Evolutionary conservation across 2,797 vertebrate genomes (phyloP).

Genomic region (Bovichtus diacanthus): DNA sequence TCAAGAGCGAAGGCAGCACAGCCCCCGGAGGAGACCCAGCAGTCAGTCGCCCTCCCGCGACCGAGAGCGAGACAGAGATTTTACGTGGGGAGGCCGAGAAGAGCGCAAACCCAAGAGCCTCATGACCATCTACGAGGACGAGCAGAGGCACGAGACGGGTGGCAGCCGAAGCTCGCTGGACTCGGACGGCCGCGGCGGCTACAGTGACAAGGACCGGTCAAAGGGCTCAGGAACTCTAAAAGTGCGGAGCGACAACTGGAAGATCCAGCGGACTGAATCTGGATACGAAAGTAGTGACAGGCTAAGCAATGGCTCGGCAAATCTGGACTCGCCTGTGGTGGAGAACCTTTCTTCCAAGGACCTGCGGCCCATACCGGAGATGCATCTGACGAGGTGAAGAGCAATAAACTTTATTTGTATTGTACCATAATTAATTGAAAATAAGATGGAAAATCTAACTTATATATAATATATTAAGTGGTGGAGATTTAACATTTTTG

Average conservation of each 20-base stretch:
- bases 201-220: conserved; percentile 83
- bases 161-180: conserved; percentile 91
- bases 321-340: conserved; percentile 88
- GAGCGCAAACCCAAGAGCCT: conserved; percentile 90
- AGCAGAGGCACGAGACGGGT: conserved; percentile 88
- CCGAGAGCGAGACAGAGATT: conserved; percentile 66
- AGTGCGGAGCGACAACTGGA: conserved; percentile 88
- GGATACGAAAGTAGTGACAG: conserved; percentile 96
- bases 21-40: conserved; percentile 82
- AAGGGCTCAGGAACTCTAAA: conserved; percentile 82
- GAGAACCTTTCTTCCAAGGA: conserved; percentile 84
- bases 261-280: conserved; percentile 93
- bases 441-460: too few species aligned
- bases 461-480: too few species aligned
- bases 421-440: too few species aligned
- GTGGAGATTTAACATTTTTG: too few species aligned
- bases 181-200: conserved; percentile 84
- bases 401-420: too few species aligned
- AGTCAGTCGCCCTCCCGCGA: conserved; percentile 71
- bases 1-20: conserved; percentile 83
- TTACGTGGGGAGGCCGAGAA: conserved; percentile 78
- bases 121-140: conserved; percentile 98
- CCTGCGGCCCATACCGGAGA: conserved; percentile 81
- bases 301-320: conserved; percentile 92
- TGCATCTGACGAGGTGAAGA: conserved; percentile 85